Percentiles rank a stretch among this genome's conserved stretches.
Conservation (phyloP, 2,113 vertebrate genomes). For the Holacanthus passer region DNA sequence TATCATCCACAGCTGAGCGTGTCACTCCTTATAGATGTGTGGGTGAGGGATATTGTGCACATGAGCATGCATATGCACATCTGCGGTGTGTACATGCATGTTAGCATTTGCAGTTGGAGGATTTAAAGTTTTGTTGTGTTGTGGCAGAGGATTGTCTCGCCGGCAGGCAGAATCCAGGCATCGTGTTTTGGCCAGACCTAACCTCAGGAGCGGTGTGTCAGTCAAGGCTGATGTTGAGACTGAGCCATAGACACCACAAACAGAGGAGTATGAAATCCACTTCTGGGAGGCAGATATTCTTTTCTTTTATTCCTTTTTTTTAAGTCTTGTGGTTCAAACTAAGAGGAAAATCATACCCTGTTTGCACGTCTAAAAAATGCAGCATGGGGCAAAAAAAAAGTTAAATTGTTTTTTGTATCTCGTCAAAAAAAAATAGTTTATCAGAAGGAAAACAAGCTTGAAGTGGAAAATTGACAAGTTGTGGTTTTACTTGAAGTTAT, state of each 20-base stretch:
- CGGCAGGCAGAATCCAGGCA: conserved; percentile 33
- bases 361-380: not conserved
- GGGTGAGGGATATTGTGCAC: conserved; percentile 9
- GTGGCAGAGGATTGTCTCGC: conserved; percentile 19
- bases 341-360: not conserved
- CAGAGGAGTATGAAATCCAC: not conserved
- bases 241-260: conserved; percentile 39
- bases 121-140: conserved; percentile 59
- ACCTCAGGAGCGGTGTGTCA: conserved; percentile 46
- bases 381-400: not conserved
- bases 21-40: conserved; percentile 26
- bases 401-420: not conserved
- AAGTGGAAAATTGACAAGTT: not conserved
- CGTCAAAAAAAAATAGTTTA: not conserved
- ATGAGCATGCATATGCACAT: conserved; percentile 30
- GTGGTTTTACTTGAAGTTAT: not conserved
- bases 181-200: conserved; percentile 50
- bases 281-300: conserved; percentile 6
- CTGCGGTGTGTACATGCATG: conserved; percentile 23
- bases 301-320: not conserved
- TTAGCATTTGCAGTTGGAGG: conserved; percentile 47
- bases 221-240: conserved; percentile 37
- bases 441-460: not conserved
- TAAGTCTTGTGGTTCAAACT: not conserved
- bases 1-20: conserved; percentile 14